Evolutionary conservation across 2,797 vertebrate species (phyloP), one percentile per base, ranked within the genome.

Genomic region (Acrocephalus scirpaceus): DNA sequence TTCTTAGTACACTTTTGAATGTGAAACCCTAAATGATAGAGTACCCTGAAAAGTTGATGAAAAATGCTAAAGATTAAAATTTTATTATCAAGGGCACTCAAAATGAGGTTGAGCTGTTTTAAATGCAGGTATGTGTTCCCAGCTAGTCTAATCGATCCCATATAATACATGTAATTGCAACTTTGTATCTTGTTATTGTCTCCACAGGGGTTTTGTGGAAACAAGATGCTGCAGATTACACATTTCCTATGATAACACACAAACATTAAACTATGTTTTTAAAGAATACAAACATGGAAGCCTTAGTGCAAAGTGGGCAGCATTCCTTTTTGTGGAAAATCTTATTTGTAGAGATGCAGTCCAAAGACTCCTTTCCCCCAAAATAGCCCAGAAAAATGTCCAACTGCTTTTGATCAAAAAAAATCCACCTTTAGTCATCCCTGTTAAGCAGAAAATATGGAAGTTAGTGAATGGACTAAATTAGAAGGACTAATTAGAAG

Each of bases 111-210:
- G 79, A 95, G 58, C 62, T 90, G 51, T n/a, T 95, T 95, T 96
- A 95, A 81, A 94, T 90, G 93, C 92, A 94, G 93, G 79, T 94
- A 74, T 17, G 48, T 76, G 32, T 73, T 90, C 64, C 62, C 51
- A 88, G 86, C 60, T 88, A 92, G 58, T 72, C 73, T 92, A 94
- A 94, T 93, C 58, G 11, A 88, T 91, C 73, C 58, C 66, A 95
- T 93, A 90, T 84, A 95, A 90, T 92, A 96, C 92, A 81, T 75
- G 40, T 88, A 95, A 95, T 95, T 96, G 82, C 88, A 93, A 92
- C 70, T 93, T 94, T 84, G 58, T 88, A 86, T 84, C 80, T 86
- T 95, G 62, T 83, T 93, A 88, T 92, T 93, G 93, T 76, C 90
- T 93, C 92, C 90, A 94, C 92, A 48, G 92, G 94, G 86, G 70